Evolutionary conservation across 2,888 invertebrate species (phyloP).

Genomic region (Watsonalla binaria): DNA sequence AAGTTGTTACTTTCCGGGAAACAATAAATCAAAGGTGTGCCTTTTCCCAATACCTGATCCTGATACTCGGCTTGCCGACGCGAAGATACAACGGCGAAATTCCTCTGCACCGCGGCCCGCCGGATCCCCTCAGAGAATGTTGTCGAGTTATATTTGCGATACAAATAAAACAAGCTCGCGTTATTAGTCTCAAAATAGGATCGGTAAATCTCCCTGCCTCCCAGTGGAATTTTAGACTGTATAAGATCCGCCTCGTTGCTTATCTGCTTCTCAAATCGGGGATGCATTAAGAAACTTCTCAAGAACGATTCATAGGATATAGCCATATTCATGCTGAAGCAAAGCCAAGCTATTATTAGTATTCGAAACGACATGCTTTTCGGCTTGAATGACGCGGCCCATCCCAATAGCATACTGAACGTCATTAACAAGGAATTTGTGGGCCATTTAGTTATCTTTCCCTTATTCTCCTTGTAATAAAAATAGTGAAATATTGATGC

Average conservation of each 20-base stretch:
- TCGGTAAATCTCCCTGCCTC: conserved; percentile 71
- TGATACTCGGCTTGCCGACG: conserved; percentile 67
- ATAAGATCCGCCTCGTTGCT: conserved; percentile 64
- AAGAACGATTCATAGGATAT: conserved; percentile 74
- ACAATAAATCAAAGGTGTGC: conserved; percentile 62
- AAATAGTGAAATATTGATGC: conserved; percentile 60
- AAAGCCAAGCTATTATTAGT: conserved; percentile 66
- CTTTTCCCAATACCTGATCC: conserved; percentile 65
- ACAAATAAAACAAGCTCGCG: conserved; percentile 69
- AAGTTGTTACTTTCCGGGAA: conserved; percentile 66
- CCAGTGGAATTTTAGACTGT: conserved; percentile 60
- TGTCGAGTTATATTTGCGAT: conserved; percentile 65
- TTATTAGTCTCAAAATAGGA: conserved; percentile 73
- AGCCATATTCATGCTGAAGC: conserved; percentile 70
- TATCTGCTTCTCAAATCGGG: conserved; percentile 73
- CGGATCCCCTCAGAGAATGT: conserved; percentile 62
- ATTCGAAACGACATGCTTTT: conserved; percentile 62
- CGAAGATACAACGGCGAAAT: conserved; percentile 68
- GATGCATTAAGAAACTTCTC: conserved; percentile 73
- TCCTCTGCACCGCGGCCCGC: conserved; percentile 52
- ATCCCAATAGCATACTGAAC: conserved; percentile 68
- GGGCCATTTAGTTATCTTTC: conserved; percentile 60
- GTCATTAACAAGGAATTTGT: conserved; percentile 68
- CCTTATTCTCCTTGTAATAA: conserved; percentile 50
- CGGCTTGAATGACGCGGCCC: conserved; percentile 62